Evolutionary conservation across 1,140 invertebrate species (phyloP), one percentile per base, ranked within the genome.

Genomic region (Caenorhabditis briggsae): DNA sequence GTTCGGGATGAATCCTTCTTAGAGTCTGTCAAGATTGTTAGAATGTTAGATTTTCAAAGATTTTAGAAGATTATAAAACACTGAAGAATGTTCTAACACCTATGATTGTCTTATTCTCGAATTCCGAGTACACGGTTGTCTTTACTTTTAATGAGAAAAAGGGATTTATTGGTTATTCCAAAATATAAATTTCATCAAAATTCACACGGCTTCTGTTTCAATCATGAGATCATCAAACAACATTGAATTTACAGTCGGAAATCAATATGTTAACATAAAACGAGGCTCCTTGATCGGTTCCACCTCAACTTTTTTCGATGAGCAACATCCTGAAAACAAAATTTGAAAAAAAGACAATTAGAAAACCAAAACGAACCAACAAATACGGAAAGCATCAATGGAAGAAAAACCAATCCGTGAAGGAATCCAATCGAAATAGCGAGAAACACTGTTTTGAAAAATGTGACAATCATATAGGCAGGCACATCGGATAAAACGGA

Each of bases 391-490:
- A 99, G 93, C 2, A 98, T 92, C 16, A 98, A 95, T 9, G 97
- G 98, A 90, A 98, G 96, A 90, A 98, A 96, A 61, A 98, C 94
- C 12, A 99, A 93, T 14, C 96, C 96, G 93, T 98, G 98, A 9
- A 96, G 92, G 5, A 97, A 93, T 0, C 97, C 96, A 86, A 98
- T 94, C 14, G 95, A 93, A 18, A 98, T 96, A 0, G 98, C 96
- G 84, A 98, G 94, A 92, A 97, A 97, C 16, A 98, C 96, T 94
- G 97, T 97, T 93, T 98, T 98, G 93, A 98, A 98, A 94, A 98
- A 99, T 0, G 98, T 97, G n/a, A 96, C 94, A 93, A 98, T 98
- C 85, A 98, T 97, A 91, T 98, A 98, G 87, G 97, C 98, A 65
- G 96, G 95, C 0, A 97, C 96, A 58, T 97, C 93, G 6, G 96